These are phyloP conservation scores for Arrhamphus sclerolepis DNA, from an alignment of 2,797 vertebrate genomes.

Conservation along the genomic window DNA sequence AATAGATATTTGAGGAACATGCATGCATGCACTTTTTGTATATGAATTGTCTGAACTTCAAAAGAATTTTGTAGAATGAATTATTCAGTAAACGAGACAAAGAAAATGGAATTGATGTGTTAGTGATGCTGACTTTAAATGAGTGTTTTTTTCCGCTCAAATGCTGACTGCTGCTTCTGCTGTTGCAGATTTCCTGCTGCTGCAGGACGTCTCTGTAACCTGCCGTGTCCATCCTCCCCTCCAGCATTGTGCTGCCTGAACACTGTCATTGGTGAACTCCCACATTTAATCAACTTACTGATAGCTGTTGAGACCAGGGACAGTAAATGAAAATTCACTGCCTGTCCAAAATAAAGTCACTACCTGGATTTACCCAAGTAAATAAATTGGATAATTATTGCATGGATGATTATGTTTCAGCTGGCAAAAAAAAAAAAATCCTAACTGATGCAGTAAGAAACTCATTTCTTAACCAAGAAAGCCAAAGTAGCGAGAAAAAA, in stretches of 20 bases:
- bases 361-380: too few relatives aligned
- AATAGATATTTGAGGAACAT: not conserved
- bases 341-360: too few relatives aligned
- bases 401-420: too few relatives aligned
- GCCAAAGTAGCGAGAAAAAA: too few relatives aligned
- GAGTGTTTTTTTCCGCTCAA: conserved; percentile 39
- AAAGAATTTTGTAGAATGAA: not conserved
- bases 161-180: conserved; percentile 38
- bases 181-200: conserved; percentile 46
- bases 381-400: too few relatives aligned
- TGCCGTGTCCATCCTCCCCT: conserved; percentile 31
- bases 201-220: conserved; percentile 54
- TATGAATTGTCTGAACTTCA: not conserved
- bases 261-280: conserved; percentile 66
- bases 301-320: conserved; percentile 38
- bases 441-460: too few relatives aligned
- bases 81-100: conserved; percentile 4
- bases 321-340: conserved; percentile 20
- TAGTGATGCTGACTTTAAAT: conserved; percentile 43
- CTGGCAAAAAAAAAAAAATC: too few relatives aligned
- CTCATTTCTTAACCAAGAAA: too few relatives aligned
- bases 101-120: conserved; percentile 12
- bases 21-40: too few relatives aligned
- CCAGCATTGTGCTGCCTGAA: conserved; percentile 41
- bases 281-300: conserved; percentile 62